These are phyloP conservation scores for Thumatha senex DNA, from an alignment of 2,888 invertebrate genomes.

Conservation along the genomic window DNA sequence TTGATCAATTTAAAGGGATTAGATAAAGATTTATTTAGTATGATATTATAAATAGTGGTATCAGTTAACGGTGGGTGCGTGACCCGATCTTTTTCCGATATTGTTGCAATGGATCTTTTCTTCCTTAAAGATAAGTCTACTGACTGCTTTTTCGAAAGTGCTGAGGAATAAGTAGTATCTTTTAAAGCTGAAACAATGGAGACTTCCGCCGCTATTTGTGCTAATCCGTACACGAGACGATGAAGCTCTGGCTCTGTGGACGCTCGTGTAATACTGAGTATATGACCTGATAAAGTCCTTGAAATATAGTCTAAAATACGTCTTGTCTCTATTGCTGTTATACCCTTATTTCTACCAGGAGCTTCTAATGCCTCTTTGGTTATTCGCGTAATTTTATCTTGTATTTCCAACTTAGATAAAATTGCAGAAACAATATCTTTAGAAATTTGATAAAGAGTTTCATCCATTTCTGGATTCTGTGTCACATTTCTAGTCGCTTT, in stretches of 20 bases:
- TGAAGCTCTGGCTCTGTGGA: conserved; percentile 78
- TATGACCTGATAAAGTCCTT: conserved; percentile 70
- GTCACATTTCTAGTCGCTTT: conserved; percentile 72
- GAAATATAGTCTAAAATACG: conserved; percentile 77
- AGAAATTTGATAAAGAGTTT: conserved; percentile 69
- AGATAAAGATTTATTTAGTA: conserved; percentile 56
- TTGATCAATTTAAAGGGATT: conserved; percentile 7
- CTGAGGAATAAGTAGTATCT: conserved; percentile 71
- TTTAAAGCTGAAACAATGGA: conserved; percentile 75
- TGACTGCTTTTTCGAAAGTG: conserved; percentile 73
- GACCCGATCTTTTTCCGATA: conserved; percentile 20
- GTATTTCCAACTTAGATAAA: conserved; percentile 70
- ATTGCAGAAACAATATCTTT: conserved; percentile 75
- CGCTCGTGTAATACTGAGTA: conserved; percentile 66
- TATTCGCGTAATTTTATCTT: conserved; percentile 77
- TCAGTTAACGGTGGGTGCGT: conserved; percentile 29
- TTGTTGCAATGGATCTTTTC: conserved; percentile 54
- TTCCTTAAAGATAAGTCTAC: conserved; percentile 68
- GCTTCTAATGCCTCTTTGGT: conserved; percentile 74
- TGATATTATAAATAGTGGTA: conserved; percentile 51
- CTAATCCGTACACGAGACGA: conserved; percentile 72
- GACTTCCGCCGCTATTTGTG: conserved; percentile 77
- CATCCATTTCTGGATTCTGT: conserved; percentile 71
- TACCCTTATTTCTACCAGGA: conserved; percentile 72
- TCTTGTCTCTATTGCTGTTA: conserved; percentile 75